Percentiles rank a stretch among this genome's conserved stretches.
Conservation (phyloP, 2,797 vertebrate genomes). For the Betta splendens region DNA sequence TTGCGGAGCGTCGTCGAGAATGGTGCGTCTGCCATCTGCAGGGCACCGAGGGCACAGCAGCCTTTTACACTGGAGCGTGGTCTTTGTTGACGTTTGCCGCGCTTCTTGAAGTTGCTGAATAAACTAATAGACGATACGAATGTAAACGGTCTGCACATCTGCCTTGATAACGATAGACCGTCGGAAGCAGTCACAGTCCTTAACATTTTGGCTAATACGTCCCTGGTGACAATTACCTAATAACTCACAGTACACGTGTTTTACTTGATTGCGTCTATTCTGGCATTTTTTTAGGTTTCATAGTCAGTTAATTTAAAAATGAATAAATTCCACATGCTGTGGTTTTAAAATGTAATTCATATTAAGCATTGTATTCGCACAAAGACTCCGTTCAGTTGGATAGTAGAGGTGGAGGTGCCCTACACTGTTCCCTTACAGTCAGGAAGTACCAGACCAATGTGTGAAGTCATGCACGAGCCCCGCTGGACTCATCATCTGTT, state of each 20-base stretch:
- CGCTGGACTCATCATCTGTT: slow-evolving; percentile 78
- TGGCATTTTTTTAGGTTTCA: too few species aligned
- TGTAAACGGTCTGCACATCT: background rate
- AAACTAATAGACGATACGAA: background rate
- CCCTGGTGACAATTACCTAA: background rate
- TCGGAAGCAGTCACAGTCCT: background rate
- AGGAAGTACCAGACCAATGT: slow-evolving; percentile 39
- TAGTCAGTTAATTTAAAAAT: too few species aligned
- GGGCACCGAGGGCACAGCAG: slow-evolving; percentile 44
- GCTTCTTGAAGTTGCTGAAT: slow-evolving; percentile 12
- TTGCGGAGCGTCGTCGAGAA: slow-evolving; percentile 64
- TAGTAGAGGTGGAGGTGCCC: too few species aligned
- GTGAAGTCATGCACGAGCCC: slow-evolving; percentile 72
- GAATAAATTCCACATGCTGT: too few species aligned
- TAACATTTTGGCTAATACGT: background rate
- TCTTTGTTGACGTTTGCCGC: background rate
- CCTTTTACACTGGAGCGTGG: background rate
- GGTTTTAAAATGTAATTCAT: too few species aligned
- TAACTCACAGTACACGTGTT: background rate
- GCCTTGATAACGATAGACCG: background rate
- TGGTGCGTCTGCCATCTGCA: slow-evolving; percentile 83
- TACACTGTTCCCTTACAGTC: slow-evolving; percentile 36
- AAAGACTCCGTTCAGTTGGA: slow-evolving; percentile 9
- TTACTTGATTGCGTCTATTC: background rate
- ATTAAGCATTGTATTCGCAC: too few species aligned